A percentile compares a stretch with the other conserved stretches of the same genome.
These are phyloP conservation scores for Venustoraphidia nigricollis DNA, from an alignment of 2,888 invertebrate genomes.

Conservation along the genomic window DNA sequence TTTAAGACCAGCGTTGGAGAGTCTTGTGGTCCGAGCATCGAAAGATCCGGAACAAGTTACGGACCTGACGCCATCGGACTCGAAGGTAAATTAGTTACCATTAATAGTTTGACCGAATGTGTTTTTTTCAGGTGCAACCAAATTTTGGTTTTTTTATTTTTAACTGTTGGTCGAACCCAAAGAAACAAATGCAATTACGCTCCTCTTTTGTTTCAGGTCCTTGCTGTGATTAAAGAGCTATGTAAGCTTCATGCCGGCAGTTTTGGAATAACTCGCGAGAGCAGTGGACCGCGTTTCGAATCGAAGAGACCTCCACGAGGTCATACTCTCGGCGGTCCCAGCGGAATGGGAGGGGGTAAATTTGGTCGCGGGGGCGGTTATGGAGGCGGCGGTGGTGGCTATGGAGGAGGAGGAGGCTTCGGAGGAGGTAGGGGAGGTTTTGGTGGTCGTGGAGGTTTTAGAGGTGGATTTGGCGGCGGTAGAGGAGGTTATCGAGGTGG, in stretches of 20 bases:
- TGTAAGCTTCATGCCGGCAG: constrained; percentile 68
- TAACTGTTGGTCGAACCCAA: no score
- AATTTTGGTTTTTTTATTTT: not conserved
- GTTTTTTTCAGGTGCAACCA: not conserved
- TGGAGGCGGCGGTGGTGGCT: constrained; percentile 15
- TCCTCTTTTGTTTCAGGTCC: constrained; percentile 29
- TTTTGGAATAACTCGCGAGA: constrained; percentile 30
- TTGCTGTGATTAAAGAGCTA: constrained; percentile 54
- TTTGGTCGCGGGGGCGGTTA: constrained; percentile 21
- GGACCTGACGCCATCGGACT: constrained; percentile 43
- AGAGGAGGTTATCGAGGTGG: not conserved
- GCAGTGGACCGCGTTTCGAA: constrained; percentile 32
- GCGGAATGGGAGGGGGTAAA: constrained; percentile 21
- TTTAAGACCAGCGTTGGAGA: constrained; percentile 77
- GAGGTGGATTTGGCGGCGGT: not conserved
- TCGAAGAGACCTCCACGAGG: constrained; percentile 35
- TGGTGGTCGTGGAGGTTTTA: constrained; percentile 5
- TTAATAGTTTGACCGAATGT: not conserved
- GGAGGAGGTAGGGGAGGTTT: constrained; percentile 3
- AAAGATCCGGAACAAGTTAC: constrained; percentile 63
- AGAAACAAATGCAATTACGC: no score
- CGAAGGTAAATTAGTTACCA: constrained; percentile 35
- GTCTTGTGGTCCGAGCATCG: constrained; percentile 64
- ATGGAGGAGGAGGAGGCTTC: constrained; percentile 12
- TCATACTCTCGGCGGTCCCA: constrained; percentile 21